phyloP scores from a whole-genome alignment of 2,888 invertebrate species.

The Pseudanteris insignis region DNA sequence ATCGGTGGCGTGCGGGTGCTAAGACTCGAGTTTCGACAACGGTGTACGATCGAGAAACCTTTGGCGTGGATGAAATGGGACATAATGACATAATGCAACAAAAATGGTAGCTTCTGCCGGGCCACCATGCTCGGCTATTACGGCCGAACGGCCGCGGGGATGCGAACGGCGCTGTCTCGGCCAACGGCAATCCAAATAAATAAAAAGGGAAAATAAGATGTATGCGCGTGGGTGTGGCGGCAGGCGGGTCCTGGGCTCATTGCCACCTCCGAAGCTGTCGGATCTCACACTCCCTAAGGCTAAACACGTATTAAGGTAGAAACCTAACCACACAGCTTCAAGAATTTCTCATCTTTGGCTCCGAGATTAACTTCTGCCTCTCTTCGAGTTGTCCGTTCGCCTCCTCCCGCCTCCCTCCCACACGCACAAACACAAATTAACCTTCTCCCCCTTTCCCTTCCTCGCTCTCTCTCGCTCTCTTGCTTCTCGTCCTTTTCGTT shows the following conservation, averaged over 20 bases:
- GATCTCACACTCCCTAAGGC: conserved; percentile 58
- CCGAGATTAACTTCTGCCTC: conserved; percentile 26
- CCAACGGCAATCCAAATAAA: conserved; percentile 63
- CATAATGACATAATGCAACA: conserved; percentile 35
- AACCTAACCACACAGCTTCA: conserved; percentile 43
- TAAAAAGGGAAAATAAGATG: conserved; percentile 57
- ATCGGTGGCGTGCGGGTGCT: conserved; percentile 20
- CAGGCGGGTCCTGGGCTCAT: conserved; percentile 62
- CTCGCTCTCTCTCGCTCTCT: conserved; percentile 15
- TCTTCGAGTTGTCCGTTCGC: background rate
- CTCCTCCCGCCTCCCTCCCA: conserved; percentile 14
- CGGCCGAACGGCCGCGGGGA: conserved; percentile 54
- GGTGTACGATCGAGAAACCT: conserved; percentile 3
- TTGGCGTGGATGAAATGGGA: conserved; percentile 18
- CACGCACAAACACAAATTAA: too few species aligned
- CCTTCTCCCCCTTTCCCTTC: conserved; percentile 2
- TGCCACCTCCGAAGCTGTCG: conserved; percentile 64
- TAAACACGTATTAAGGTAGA: conserved; percentile 44
- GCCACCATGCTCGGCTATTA: conserved; percentile 61
- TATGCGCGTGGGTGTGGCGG: conserved; percentile 62
- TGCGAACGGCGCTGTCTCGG: conserved; percentile 53
- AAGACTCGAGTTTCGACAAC: background rate
- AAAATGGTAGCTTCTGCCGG: conserved; percentile 47
- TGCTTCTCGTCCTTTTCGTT: conserved; percentile 11
- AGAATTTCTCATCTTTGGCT: conserved; percentile 45